Conservation (phyloP, 2,113 vertebrate genomes). For the Rhodinocichla rosea region DNA sequence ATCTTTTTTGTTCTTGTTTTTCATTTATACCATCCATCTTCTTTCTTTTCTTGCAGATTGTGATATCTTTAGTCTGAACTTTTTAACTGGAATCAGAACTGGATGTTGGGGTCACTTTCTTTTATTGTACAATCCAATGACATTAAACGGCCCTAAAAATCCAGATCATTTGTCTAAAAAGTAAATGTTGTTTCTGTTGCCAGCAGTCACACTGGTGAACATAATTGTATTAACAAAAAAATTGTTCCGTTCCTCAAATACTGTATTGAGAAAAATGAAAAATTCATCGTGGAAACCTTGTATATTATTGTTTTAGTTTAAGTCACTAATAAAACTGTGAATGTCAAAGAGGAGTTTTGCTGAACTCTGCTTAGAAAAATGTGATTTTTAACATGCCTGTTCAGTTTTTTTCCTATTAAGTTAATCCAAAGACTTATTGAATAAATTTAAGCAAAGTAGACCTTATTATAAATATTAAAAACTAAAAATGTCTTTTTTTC, state of each 20-base stretch:
- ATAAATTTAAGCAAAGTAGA: slow-evolving; percentile 26
- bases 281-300: slow-evolving; percentile 31
- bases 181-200: neutral
- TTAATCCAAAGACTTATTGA: slow-evolving; percentile 10
- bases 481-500: slow-evolving; percentile 13
- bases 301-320: slow-evolving; percentile 65
- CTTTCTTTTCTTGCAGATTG: slow-evolving; percentile 93
- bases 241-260: slow-evolving; percentile 22
- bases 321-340: slow-evolving; percentile 77
- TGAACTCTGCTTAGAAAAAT: slow-evolving; percentile 62
- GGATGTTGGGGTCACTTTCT: slow-evolving; percentile 85
- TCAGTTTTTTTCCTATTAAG: slow-evolving; percentile 28
- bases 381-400: slow-evolving; percentile 74
- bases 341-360: slow-evolving; percentile 63
- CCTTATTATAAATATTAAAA: neutral
- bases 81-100: slow-evolving; percentile 88
- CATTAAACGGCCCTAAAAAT: slow-evolving; percentile 71
- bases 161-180: slow-evolving; percentile 57
- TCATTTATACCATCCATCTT: slow-evolving; percentile 73
- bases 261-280: slow-evolving; percentile 50
- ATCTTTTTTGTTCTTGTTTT: slow-evolving; percentile 35
- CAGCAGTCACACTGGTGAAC: slow-evolving; percentile 26
- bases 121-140: slow-evolving; percentile 70
- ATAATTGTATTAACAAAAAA: slow-evolving; percentile 50
- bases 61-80: slow-evolving; percentile 92